phyloP scores from a whole-genome alignment of 92 coral and sea anemone genomes.

The Bergia puertoricense region DNA sequence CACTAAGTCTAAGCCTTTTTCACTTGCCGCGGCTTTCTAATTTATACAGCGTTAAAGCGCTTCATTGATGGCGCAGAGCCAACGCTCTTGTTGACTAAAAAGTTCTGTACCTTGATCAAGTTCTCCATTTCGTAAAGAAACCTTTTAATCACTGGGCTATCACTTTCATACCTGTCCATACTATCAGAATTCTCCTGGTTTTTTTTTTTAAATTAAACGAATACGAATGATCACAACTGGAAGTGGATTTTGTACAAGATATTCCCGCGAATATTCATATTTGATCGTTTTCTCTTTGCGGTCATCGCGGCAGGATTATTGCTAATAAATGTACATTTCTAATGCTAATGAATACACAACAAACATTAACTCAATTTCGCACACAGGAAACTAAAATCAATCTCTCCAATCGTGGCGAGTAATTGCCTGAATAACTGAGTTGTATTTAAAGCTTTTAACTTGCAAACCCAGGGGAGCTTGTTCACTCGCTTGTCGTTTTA shows the following conservation, averaged over 20 bases:
- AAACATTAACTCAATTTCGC: not conserved
- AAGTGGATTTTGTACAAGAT: not conserved
- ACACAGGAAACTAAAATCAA: not conserved
- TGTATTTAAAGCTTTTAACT: constrained; percentile 39
- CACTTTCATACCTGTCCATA: constrained; percentile 7
- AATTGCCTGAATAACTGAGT: constrained; percentile 38
- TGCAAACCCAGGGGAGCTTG: constrained; percentile 40
- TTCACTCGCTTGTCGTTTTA: constrained; percentile 37
- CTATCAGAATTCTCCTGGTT: not conserved
- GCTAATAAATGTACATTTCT: constrained; percentile 46
- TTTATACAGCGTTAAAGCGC: constrained; percentile 21
- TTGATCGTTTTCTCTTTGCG: constrained; percentile 28
- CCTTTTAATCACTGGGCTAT: not conserved
- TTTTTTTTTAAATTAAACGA: not conserved
- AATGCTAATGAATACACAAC: constrained; percentile 13
- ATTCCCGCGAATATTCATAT: constrained; percentile 10
- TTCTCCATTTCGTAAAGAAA: constrained; percentile 5
- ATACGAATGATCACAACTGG: not conserved
- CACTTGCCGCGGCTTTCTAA: constrained; percentile 3
- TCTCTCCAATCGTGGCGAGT: not conserved
- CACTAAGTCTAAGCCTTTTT: constrained; percentile 32
- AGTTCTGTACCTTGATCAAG: not conserved
- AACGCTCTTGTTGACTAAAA: constrained; percentile 23
- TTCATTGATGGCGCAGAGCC: constrained; percentile 3
- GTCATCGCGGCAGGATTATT: constrained; percentile 33